Evolutionary conservation across 2,797 vertebrate species (phyloP).

Genomic region (Tinamus major): DNA sequence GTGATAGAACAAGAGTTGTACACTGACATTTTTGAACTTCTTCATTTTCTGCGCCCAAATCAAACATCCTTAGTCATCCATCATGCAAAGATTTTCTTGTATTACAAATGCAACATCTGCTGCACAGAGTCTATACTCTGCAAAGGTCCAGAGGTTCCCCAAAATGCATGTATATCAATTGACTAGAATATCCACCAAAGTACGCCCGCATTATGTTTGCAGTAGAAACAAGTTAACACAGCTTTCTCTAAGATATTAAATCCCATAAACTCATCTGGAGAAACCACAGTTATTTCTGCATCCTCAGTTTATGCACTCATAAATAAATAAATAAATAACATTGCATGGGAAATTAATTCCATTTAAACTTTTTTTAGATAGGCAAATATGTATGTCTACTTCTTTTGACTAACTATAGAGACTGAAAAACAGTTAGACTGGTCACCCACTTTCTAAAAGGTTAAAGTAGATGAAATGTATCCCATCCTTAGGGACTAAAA

Average conservation of each 20-base stretch:
- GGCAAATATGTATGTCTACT: neutral
- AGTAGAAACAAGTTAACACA: neutral
- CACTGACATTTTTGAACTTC: neutral
- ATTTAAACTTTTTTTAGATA: neutral
- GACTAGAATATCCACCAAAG: accelerated
- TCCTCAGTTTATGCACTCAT: neutral
- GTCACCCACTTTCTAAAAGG: neutral
- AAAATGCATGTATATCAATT: neutral
- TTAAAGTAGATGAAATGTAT: neutral
- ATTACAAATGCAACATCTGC: neutral
- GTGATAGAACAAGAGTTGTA: neutral
- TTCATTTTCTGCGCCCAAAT: neutral
- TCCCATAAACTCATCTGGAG: neutral
- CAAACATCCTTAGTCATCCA: neutral
- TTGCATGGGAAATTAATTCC: constrained; percentile 2
- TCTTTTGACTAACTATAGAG: neutral
- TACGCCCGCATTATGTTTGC: neutral
- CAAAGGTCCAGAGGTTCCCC: neutral
- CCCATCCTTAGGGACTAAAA: neutral
- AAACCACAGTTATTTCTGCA: neutral
- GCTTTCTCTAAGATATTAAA: neutral
- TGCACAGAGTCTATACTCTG: neutral
- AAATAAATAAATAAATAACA: neutral
- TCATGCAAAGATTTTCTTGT: neutral
- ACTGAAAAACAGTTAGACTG: neutral